phyloP scores from a whole-genome alignment of 2,797 vertebrate species.

The Margarornis squamiger region DNA sequence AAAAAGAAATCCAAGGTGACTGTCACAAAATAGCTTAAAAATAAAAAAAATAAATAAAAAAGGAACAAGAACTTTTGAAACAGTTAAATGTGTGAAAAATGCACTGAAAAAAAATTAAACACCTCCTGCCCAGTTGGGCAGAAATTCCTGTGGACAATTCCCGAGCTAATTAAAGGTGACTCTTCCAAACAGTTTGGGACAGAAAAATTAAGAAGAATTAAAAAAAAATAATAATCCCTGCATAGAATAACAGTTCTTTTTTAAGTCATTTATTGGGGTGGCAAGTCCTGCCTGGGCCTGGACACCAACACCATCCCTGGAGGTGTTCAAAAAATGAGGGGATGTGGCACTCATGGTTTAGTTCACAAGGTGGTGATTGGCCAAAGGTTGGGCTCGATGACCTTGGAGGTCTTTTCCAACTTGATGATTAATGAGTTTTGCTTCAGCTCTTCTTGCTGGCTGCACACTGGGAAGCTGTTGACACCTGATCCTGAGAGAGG shows the following conservation, averaged over 20 bases:
- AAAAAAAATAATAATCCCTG: neutral
- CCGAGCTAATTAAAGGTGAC: neutral
- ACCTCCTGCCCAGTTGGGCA: neutral
- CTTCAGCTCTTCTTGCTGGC: neutral
- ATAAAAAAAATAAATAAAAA: neutral
- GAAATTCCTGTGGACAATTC: neutral
- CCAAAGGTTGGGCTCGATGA: neutral
- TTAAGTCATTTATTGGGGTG: neutral
- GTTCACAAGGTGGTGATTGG: neutral
- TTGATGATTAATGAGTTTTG: neutral
- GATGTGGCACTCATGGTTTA: neutral
- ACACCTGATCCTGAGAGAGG: neutral
- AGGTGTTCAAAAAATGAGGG: neutral
- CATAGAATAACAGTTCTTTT: neutral
- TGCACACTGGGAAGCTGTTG: neutral
- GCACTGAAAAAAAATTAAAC: neutral
- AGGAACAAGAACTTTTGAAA: neutral
- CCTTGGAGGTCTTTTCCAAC: neutral
- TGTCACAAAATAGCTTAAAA: neutral
- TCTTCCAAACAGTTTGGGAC: neutral
- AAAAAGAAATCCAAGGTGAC: conserved; percentile 17
- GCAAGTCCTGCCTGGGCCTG: neutral
- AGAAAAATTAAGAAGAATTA: neutral
- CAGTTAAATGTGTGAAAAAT: neutral
- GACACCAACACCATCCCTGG: neutral